phyloP scores from a whole-genome alignment of 2,113 vertebrate genomes.

The Pituophis catenifer region DNA sequence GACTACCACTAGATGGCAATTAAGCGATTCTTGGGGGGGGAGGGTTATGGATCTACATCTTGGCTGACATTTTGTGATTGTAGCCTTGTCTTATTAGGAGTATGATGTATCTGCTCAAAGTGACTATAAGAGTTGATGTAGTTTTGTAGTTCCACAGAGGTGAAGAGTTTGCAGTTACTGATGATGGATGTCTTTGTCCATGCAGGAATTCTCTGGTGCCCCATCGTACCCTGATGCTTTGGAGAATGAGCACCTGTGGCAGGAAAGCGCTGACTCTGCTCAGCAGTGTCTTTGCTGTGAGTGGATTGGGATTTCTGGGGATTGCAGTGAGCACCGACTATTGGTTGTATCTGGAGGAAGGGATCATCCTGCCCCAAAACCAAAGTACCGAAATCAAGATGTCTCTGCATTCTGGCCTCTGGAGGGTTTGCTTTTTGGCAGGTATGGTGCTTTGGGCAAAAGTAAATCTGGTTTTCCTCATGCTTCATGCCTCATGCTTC shows the following conservation, averaged over 20 bases:
- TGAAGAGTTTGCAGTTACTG: neutral
- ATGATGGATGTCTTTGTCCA: neutral
- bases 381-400: slow-evolving; percentile 85
- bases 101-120: neutral
- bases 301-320: slow-evolving; percentile 86
- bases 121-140: neutral
- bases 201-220: slow-evolving; percentile 1
- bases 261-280: slow-evolving; percentile 92
- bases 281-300: slow-evolving; percentile 90
- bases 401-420: slow-evolving; percentile 91
- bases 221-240: slow-evolving; percentile 24
- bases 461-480: neutral
- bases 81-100: neutral
- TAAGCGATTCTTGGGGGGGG: neutral
- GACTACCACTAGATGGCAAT: neutral
- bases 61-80: neutral
- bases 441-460: slow-evolving; percentile 60
- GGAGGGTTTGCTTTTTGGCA: slow-evolving; percentile 92
- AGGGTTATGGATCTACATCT: neutral
- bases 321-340: slow-evolving; percentile 94
- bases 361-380: slow-evolving; percentile 86
- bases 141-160: neutral
- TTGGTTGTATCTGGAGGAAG: slow-evolving; percentile 95
- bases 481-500: neutral
- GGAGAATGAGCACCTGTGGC: slow-evolving; percentile 83